A percentile compares a stretch with the other conserved stretches of the same genome.
Conservation (phyloP, 1,140 invertebrate species). For the Homarus americanus region DNA sequence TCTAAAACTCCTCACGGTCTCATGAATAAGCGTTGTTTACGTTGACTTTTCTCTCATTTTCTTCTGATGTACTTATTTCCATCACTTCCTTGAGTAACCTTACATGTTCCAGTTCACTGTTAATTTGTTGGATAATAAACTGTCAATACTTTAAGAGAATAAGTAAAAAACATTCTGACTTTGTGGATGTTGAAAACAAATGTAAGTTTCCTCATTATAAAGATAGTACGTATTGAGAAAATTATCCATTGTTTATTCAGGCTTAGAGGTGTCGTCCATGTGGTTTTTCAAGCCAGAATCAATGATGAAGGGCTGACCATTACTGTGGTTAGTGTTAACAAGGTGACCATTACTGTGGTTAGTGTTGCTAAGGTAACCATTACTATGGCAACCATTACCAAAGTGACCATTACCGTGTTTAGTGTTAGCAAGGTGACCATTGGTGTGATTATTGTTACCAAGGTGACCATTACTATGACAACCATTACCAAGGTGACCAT, state of each 20-base stretch:
- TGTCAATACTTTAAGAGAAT: no score
- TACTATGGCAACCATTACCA: neutral
- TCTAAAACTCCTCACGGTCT: no score
- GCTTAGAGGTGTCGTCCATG: neutral
- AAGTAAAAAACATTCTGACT: no score
- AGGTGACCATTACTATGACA: neutral
- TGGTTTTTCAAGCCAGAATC: neutral
- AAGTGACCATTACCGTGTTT: neutral
- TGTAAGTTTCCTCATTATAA: no score
- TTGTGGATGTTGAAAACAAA: neutral
- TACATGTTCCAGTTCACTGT: no score
- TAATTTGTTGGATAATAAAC: no score
- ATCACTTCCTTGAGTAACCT: no score
- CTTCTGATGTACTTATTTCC: no score
- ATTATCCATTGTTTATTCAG: no score
- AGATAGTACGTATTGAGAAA: no score
- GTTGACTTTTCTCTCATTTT: no score
- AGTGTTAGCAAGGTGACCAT: neutral
- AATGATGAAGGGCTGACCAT: neutral
- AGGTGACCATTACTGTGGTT: neutral
- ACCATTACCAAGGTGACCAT: neutral
- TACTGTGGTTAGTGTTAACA: neutral
- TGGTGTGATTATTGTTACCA: neutral
- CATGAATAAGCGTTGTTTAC: no score
- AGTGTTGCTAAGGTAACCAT: neutral